These are phyloP conservation scores for Isotomurus palustris DNA, from an alignment of 2,888 invertebrate species.

Conservation along the genomic window DNA sequence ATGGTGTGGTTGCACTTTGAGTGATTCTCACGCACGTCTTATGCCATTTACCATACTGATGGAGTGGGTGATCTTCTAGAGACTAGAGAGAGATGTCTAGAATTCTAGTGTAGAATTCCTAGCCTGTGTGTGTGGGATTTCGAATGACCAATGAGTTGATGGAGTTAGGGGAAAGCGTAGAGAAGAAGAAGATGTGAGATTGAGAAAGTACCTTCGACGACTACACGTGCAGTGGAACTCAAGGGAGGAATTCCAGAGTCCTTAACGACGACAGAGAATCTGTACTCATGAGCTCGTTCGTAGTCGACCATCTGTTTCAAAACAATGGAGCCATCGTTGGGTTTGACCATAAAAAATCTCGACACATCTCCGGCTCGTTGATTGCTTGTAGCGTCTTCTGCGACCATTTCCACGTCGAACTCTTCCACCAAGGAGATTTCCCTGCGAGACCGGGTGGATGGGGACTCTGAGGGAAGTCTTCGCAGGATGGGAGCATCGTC, in stretches of 20 bases:
- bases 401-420: slow-evolving; percentile 37
- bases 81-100: too few species aligned
- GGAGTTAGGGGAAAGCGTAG: too few species aligned
- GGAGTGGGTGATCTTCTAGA: too few species aligned
- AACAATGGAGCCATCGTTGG: slow-evolving; percentile 69
- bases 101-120: too few species aligned
- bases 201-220: slow-evolving; percentile 67
- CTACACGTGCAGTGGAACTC: slow-evolving; percentile 74
- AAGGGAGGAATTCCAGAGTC: slow-evolving; percentile 81
- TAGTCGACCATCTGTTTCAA: slow-evolving; percentile 75
- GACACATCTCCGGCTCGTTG: slow-evolving; percentile 46
- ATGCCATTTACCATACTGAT: too few species aligned
- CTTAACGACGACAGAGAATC: slow-evolving; percentile 71
- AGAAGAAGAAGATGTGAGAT: too few species aligned
- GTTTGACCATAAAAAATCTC: slow-evolving; percentile 51
- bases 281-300: slow-evolving; percentile 67
- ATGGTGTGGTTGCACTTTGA: too few species aligned
- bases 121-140: too few species aligned
- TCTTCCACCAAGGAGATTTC: slow-evolving; percentile 25
- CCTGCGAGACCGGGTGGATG: slow-evolving; percentile 8
- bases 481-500: slow-evolving; percentile 34
- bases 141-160: too few species aligned
- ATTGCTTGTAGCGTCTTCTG: slow-evolving; percentile 57
- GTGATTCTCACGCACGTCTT: too few species aligned
- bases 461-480: slow-evolving; percentile 13